Base-by-base conservation (phyloP, 2,797 vertebrate species). In the Leuciscus waleckii region DNA sequence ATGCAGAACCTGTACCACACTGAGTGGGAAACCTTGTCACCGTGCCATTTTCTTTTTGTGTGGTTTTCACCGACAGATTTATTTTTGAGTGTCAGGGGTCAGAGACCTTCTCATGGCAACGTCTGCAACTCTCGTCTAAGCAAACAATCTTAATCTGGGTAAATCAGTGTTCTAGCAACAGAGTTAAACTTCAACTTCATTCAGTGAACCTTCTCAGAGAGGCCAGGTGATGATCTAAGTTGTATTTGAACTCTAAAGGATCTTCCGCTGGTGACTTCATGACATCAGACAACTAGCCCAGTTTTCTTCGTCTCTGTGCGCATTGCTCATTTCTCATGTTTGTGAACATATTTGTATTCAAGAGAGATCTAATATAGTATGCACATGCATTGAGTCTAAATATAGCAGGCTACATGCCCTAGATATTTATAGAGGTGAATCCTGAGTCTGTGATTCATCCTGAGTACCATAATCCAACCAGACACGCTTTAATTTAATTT, bases 371-470 rank as follows among this genome's bases (percentile, higher is more conserved):
- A 39, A 63, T 37, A 23, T 29, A 71, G 32, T 32, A 39, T 29
- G 41, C 8, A 51, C 26, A 10, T 83, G 58, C 10, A 76, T 65
- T 19, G 1, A 23, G 23, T 39, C 35, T 83, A 68, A 41, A 67
- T 68, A 83, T 84, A 77, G 7, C 2, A 35, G 4, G 35, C 35
- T 4, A 29, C 35, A 29, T 77, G 35, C 46, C 61, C 73, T 69
- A 84, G 46, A 83, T 83, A 77, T 76, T 32, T 39, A 76, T 16
- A 11, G 32, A 46, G 29, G 23, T 67, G 41, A 1, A 39, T 76
- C 56, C 10, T 26, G 14, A 56, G 58, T 29, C 19, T 56, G 82
- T 56, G 73, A 84, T 77, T 84, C 61, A 76, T 43, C 35, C 23
- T 19, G 5, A 69, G 49, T 67, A 3, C 11, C 26, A 7, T 65